These are phyloP conservation scores for Galago senegalensis DNA, from an alignment of 2,797 vertebrate genomes.

Conservation along the genomic window DNA sequence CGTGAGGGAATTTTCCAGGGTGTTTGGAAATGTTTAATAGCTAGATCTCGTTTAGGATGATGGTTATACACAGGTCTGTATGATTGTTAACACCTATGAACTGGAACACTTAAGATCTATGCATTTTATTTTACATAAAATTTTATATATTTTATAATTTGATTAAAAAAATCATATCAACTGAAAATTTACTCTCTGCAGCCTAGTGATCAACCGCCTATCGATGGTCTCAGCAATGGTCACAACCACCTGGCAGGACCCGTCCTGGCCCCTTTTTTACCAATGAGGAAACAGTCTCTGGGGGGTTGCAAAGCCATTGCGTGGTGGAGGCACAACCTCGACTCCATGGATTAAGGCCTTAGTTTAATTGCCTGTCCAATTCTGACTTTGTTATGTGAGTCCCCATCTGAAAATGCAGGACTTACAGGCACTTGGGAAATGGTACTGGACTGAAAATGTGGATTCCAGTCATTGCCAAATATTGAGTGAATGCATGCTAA, in stretches of 20 bases:
- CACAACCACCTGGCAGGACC: background rate
- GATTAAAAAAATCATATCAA: background rate
- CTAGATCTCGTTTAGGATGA: background rate
- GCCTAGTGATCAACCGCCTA: fast-evolving
- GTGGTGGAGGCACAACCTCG: background rate
- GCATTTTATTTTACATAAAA: conserved; percentile 4
- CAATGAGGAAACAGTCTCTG: background rate
- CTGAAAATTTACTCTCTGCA: background rate
- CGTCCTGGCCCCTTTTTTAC: background rate
- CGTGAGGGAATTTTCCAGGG: background rate
- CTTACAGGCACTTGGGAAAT: conserved; percentile 2
- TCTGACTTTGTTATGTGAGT: background rate
- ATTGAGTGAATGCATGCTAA: background rate
- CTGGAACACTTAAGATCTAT: background rate
- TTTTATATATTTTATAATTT: background rate
- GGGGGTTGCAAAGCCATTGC: background rate
- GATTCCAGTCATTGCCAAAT: background rate
- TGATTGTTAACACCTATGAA: background rate
- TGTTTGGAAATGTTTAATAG: background rate
- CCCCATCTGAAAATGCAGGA: background rate
- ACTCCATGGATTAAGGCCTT: background rate
- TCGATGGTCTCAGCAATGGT: background rate
- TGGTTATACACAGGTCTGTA: background rate
- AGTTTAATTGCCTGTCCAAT: background rate
- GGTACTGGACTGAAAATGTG: background rate